Evolutionary conservation across 2,113 vertebrate genomes (phyloP).

Genomic region (Saccopteryx bilineata): DNA sequence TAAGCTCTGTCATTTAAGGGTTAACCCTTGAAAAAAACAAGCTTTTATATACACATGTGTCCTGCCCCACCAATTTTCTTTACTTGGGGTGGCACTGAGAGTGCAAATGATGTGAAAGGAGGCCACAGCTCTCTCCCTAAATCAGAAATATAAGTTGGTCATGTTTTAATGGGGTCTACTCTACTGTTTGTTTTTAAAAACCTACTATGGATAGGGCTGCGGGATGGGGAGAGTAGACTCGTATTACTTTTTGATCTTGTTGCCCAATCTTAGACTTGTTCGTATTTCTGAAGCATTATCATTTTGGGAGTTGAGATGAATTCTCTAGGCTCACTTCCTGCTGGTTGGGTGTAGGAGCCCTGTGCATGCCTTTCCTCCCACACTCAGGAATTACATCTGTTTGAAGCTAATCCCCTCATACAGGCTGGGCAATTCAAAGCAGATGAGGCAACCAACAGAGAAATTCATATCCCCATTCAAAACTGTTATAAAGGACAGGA

Average conservation of each 20-base stretch:
- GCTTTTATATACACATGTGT: not conserved
- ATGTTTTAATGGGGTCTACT: not conserved
- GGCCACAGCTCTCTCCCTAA: not conserved
- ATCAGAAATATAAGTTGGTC: not conserved
- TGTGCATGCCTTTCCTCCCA: not conserved
- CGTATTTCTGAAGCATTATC: not conserved
- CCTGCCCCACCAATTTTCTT: not conserved
- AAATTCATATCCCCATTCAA: not conserved
- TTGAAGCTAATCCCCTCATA: not conserved
- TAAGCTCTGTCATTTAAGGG: not conserved
- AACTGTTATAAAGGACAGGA: not conserved
- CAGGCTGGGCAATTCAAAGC: not conserved
- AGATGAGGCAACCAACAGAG: not conserved
- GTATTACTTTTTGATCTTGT: not conserved
- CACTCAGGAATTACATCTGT: not conserved
- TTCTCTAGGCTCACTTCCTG: not conserved
- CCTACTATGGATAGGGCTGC: not conserved
- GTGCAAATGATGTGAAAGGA: not conserved
- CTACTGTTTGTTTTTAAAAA: not conserved
- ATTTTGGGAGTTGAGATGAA: not conserved
- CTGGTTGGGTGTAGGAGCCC: not conserved
- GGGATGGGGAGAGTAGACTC: not conserved
- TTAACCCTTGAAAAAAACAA: not conserved
- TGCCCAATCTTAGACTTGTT: not conserved
- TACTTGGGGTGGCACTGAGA: not conserved